These are phyloP conservation scores for Cacatua alba DNA, from an alignment of 2,113 vertebrate genomes.

Conservation along the genomic window DNA sequence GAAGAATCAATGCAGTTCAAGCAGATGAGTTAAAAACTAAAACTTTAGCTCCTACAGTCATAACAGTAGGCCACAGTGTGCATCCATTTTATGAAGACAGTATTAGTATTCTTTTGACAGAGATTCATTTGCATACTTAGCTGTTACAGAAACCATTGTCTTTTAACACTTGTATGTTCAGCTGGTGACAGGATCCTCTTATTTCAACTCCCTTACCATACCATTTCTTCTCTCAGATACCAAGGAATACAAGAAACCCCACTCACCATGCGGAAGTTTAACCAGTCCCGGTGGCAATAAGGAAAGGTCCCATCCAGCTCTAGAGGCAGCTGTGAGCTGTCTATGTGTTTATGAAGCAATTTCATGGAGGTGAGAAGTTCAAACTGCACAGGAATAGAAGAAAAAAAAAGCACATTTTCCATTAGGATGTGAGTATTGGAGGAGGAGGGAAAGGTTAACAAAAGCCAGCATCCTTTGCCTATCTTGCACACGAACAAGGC, in stretches of 20 bases:
- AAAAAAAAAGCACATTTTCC: not conserved
- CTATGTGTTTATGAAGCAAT: conserved; percentile 85
- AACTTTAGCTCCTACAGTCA: not conserved
- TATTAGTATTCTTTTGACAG: not conserved
- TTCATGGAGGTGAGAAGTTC: conserved; percentile 84
- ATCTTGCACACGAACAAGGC: not conserved
- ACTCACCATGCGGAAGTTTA: conserved; percentile 89
- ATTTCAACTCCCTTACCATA: not conserved
- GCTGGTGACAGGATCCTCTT: not conserved
- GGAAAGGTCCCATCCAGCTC: conserved; percentile 85
- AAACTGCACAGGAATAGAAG: conserved; percentile 72
- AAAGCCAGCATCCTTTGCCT: not conserved
- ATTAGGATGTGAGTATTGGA: not conserved
- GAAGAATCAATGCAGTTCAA: not conserved
- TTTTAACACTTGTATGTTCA: not conserved
- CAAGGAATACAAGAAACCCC: not conserved
- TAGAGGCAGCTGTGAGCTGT: conserved; percentile 79
- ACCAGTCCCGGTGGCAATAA: conserved; percentile 88
- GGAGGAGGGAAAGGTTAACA: not conserved
- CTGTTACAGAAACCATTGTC: not conserved
- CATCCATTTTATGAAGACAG: not conserved
- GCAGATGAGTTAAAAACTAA: not conserved
- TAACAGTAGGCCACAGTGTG: not conserved
- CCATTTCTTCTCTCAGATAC: not conserved
- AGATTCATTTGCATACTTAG: not conserved